Evolutionary conservation across 2,888 invertebrate species (phyloP).

Genomic region (Drosophila testacea): DNA sequence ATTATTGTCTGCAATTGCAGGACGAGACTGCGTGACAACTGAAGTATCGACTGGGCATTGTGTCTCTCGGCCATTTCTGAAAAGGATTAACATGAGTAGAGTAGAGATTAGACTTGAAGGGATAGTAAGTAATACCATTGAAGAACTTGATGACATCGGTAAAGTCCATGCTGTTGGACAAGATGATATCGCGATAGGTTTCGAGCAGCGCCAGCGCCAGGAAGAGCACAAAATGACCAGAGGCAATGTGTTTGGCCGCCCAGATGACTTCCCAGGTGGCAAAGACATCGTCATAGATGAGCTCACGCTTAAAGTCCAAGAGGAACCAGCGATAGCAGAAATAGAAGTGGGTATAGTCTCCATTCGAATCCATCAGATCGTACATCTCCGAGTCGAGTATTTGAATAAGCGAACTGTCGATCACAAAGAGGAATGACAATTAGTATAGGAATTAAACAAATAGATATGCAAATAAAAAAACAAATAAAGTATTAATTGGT

Average conservation of each 20-base stretch:
- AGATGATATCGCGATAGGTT: slow-evolving; percentile 96
- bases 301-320: slow-evolving; percentile 97
- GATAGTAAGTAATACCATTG: slow-evolving; percentile 89
- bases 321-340: slow-evolving; percentile 99
- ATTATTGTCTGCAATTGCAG: slow-evolving; percentile 96
- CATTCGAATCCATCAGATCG: slow-evolving; percentile 96
- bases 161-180: slow-evolving; percentile 98
- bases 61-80: slow-evolving; percentile 99
- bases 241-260: slow-evolving; percentile 95
- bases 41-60: slow-evolving; percentile 92
- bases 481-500: too few species aligned
- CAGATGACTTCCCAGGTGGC: slow-evolving; percentile 98
- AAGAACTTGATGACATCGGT: slow-evolving; percentile 99
- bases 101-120: not conserved
- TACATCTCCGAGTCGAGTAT: slow-evolving; percentile 97
- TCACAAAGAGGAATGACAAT: not conserved
- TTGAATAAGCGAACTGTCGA: slow-evolving; percentile 90
- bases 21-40: slow-evolving; percentile 94
- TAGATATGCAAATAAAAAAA: too few species aligned
- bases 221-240: slow-evolving; percentile 96
- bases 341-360: slow-evolving; percentile 98
- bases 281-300: slow-evolving; percentile 97
- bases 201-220: slow-evolving; percentile 96
- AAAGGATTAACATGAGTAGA: slow-evolving; percentile 70
- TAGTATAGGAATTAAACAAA: not conserved